Base-by-base conservation (phyloP, 2,888 invertebrate genomes). In the Eulithis testata region DNA sequence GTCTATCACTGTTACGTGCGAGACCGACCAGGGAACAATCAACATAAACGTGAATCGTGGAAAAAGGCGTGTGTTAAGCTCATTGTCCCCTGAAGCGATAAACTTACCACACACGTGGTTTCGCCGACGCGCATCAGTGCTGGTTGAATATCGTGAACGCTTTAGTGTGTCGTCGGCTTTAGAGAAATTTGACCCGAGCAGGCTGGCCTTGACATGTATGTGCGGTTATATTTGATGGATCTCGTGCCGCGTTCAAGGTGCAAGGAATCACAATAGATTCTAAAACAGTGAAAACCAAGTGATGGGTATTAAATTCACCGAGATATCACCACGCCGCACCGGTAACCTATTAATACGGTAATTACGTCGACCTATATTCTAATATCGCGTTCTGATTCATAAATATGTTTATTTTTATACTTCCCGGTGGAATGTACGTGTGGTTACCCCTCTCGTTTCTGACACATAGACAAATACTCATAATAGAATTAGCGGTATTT, bases 191-290 rank as follows among this genome's bases (percentile, higher is more conserved):
- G 67, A 79, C 75, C 77, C 75, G 60, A 60, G 43, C 60, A 60
- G 58, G 69, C 55, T 37, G 37, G 65, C 87, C 87, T 88, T 88
- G 88, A 87, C 87, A 87, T 80, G 78, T 79, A 82, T 74, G 78
- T 81, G 81, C 70, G 72, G 82, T 84, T 85, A 82, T 83, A 82
- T 86, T 84, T 79, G 79, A 82, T 79, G 66, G 76, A 65, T 55
- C 55, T 68, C 75, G 71, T 73, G 71, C 68, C 77, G 73, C 72
- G 75, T 79, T 80, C 77, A 80, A 83, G 80, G 81, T 79, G 78
- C 72, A 74, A 79, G 76, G 77, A 80, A 68, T 63, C 52, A 70
- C 65, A 70, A 66, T 63, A 63, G 68, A 57, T 60, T 62, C 40
- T 62, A 57, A 55, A 62, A 66, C 60, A 54, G 37, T 47, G 21